Conservation (phyloP, 2,888 invertebrate species). For the Heterodera filipjevi region DNA sequence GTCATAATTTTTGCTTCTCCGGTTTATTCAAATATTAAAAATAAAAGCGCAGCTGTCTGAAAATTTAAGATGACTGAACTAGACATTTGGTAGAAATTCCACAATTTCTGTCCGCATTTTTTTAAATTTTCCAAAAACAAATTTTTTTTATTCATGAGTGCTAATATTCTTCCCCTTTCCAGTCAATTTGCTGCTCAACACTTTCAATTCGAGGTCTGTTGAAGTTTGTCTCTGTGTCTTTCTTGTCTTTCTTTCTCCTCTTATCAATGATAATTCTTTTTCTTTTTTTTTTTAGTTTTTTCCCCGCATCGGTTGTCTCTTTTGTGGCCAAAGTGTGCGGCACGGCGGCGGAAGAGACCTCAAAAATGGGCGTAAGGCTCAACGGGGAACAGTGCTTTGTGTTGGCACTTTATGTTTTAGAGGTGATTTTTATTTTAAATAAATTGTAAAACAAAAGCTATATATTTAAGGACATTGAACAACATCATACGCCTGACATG, state of each 20-base stretch:
- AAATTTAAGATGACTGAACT: too few relatives aligned
- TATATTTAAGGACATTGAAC: background rate
- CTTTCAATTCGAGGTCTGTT: background rate
- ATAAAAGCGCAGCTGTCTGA: too few relatives aligned
- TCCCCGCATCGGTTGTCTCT: background rate
- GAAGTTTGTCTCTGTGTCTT: background rate
- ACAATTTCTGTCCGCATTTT: too few relatives aligned
- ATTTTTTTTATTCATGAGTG: background rate
- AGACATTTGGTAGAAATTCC: too few relatives aligned
- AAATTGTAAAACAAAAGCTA: background rate
- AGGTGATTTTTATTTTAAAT: background rate
- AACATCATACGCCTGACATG: background rate
- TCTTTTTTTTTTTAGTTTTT: background rate
- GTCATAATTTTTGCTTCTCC: too few relatives aligned
- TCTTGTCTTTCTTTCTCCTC: background rate
- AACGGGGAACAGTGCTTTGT: background rate
- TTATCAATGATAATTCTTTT: background rate
- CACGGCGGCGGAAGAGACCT: background rate
- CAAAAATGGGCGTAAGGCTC: background rate
- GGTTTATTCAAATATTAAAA: too few relatives aligned
- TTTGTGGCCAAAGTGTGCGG: background rate
- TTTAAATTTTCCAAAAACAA: background rate
- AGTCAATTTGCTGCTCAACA: background rate
- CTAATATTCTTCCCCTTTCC: background rate
- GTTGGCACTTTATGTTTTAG: conserved; percentile 5